Evolutionary conservation across 2,113 vertebrate species (phyloP).

Genomic region (Orientallactaga bullata): DNA sequence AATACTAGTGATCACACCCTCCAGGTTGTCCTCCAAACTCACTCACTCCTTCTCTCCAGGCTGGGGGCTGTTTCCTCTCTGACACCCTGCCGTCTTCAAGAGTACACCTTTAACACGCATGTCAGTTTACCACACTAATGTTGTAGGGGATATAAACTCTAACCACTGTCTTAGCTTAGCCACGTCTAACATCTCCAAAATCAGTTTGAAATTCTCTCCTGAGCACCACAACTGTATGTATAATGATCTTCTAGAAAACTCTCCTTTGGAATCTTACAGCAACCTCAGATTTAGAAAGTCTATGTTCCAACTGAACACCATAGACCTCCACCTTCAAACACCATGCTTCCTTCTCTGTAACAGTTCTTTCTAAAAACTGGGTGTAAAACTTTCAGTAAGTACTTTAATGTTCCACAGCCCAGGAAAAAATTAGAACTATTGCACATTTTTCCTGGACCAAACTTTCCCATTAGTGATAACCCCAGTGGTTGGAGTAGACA

Average conservation of each 20-base stretch:
- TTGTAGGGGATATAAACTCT: background rate
- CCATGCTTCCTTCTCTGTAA: background rate
- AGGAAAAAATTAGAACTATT: background rate
- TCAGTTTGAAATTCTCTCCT: background rate
- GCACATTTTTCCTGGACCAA: background rate
- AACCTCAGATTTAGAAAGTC: background rate
- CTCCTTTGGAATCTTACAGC: background rate
- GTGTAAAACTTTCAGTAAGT: background rate
- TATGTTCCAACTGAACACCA: background rate
- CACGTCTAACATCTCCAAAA: background rate
- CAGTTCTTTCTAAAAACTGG: background rate
- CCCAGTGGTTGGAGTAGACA: background rate
- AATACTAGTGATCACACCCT: background rate
- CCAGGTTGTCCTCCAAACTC: background rate
- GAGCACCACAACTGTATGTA: background rate
- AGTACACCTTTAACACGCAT: background rate
- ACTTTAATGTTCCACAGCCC: background rate
- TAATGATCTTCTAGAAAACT: background rate
- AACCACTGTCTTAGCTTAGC: background rate
- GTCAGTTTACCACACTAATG: fast-evolving
- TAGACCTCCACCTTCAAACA: background rate
- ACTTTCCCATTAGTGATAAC: background rate
- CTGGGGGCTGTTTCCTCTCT: background rate
- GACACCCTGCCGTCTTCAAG: background rate
- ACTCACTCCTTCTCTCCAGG: background rate